Base-by-base conservation (phyloP, 2,797 vertebrate genomes). In the Erpetoichthys calabaricus region DNA sequence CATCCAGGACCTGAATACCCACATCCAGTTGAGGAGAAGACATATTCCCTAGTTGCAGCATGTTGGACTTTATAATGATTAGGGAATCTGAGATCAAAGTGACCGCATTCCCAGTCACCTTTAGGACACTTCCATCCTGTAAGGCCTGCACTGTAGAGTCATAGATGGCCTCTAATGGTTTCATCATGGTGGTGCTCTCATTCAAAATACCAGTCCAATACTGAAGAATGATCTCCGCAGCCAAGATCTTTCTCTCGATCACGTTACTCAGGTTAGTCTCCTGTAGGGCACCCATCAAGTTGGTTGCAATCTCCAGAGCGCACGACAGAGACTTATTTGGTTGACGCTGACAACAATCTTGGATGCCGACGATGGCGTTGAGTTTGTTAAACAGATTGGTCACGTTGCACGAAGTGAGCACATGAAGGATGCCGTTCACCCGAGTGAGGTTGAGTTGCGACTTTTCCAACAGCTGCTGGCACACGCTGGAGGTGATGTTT, bases 381-480 rank as follows among this genome's bases (percentile, higher is more conserved):
- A 81, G 45, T 4, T 72, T 67, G 47, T 44, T 60, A 25, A 82
- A 25, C n/a, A 81, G 56, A 25, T 69, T 6, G 0, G 63, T 68
- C 2, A 75, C 8, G 52, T 72, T 68, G 44, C 61, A 61, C 57
- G 64, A 62, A 45, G 71, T 68, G 46, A 65, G 61, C 1, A 74
- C 45, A n/a, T 64, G 25, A 5, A 65, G 7, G 8, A 84, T 58
- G 57, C 55, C 42, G n/a, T 76, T 60, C 43, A 86, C 65, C 43
- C 85, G 73, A 7, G 53, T 56, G 3, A 75, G 44, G 3, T 76
- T 83, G n/a, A 87, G 60, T 62, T 85, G 80, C 44, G 78, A 73
- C 57, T 67, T 62, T 53, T 42, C 51, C 51, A 88, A 65, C 25
- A 69, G 70, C 53, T 73, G 53, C 63, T 79, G 68, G 49, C 81